Base-by-base conservation (phyloP, 2,888 invertebrate genomes). In the Apotomis betuletana region DNA sequence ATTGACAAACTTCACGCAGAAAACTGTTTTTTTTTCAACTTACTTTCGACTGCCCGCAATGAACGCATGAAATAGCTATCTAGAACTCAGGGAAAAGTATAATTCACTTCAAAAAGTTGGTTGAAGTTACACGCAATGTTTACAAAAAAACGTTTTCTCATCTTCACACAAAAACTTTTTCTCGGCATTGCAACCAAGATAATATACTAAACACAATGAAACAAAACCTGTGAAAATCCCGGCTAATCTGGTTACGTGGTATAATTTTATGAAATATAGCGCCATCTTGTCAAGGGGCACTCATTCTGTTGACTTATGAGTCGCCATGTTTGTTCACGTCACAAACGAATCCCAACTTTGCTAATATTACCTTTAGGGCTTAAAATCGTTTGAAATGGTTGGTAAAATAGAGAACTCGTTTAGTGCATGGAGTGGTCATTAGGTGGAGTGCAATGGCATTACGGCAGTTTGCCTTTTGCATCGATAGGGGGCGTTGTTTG, bases 181-280 rank as follows among this genome's bases (percentile, higher is more conserved):
- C n/a, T n/a, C n/a, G n/a, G 38, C 58, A 58, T 36, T 38, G 5
- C 36, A 58, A 41, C 38, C n/a, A 46, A 57, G 46, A 57, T 27
- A 46, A 27, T 57, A n/a, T 61, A 60, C 13, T 51, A 67, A 62
- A 60, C 51, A 60, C 36, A 62, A 51, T 67, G 36, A 46, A 59
- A 49, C 63, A 57, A 65, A 67, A 38, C 44, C 71, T 44, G 27
- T 62, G 44, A 71, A 67, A 72, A 61, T 58, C 62, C 27, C 58
- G 46, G 63, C 83, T 87, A 85, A 87, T 87, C 85, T 83, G 79
- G 83, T 84, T 83, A 83, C 78, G 82, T 79, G 78, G 75, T 78
- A 82, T 83, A 85, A 84, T 85, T 86, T 81, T 78, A 82, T 86
- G 84, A 86, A 86, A 85, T 82, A 87, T 85, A 76, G 73, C 57